Conservation (phyloP, 2,797 vertebrate genomes). For the Sebastes nivosus region DNA sequence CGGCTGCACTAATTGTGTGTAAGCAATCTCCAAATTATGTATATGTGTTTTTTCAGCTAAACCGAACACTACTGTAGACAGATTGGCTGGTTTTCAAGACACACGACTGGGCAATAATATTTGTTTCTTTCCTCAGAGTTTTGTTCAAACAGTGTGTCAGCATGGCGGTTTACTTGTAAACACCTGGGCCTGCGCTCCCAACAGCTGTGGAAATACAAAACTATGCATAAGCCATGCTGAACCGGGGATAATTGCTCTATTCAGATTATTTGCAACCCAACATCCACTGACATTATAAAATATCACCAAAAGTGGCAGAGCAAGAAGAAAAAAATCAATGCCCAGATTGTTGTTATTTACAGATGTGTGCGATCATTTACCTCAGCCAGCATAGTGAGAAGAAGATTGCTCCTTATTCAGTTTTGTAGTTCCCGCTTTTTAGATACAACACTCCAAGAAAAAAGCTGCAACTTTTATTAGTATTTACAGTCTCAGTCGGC, state of each 20-base stretch:
- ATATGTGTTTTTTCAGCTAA: constrained; percentile 56
- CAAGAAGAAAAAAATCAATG: background rate
- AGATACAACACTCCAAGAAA: constrained; percentile 36
- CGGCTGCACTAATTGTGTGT: constrained; percentile 64
- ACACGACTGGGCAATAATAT: constrained; percentile 76
- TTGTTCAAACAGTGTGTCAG: constrained; percentile 78
- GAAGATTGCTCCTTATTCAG: constrained; percentile 48
- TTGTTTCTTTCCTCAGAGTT: constrained; percentile 77
- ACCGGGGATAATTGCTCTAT: constrained; percentile 19
- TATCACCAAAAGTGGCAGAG: background rate
- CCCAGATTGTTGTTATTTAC: constrained; percentile 3
- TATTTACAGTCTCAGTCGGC: constrained; percentile 32
- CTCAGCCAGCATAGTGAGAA: constrained; percentile 77
- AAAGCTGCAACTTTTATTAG: constrained; percentile 53
- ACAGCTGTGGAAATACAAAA: constrained; percentile 68
- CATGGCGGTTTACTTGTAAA: constrained; percentile 73
- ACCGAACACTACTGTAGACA: constrained; percentile 64
- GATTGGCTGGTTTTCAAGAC: constrained; percentile 69
- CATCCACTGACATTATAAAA: background rate
- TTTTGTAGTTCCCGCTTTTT: constrained; percentile 38
- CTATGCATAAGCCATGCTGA: constrained; percentile 26
- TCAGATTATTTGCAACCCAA: constrained; percentile 25
- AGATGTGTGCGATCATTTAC: constrained; percentile 61
- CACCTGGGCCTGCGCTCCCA: constrained; percentile 65
- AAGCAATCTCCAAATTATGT: constrained; percentile 71